Evolutionary conservation across 2,888 invertebrate genomes (phyloP).

Genomic region (Zelleria hepariella): DNA sequence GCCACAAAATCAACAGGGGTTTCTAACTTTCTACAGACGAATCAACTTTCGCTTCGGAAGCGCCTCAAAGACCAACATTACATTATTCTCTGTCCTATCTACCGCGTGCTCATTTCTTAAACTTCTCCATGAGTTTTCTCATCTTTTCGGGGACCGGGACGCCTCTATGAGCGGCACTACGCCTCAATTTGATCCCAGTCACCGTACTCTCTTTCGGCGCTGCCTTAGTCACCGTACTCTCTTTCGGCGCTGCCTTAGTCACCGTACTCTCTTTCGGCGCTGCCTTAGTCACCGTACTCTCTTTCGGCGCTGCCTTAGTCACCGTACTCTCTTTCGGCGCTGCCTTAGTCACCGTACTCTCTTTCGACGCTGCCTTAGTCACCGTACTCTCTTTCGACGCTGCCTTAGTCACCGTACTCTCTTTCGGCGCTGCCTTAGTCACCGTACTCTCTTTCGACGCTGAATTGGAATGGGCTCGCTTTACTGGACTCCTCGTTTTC

Average conservation of each 20-base stretch:
- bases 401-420: conserved; percentile 13
- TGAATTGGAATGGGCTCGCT: too few relatives aligned
- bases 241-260: conserved; percentile 17
- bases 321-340: conserved; percentile 3
- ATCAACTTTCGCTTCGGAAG: too few relatives aligned
- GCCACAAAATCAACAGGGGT: background rate
- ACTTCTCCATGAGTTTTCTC: conserved; percentile 37
- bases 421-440: background rate
- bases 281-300: background rate
- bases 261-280: conserved; percentile 6
- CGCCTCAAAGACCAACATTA: too few relatives aligned
- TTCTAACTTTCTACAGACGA: too few relatives aligned
- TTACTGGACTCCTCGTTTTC: background rate
- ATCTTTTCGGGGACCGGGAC: conserved; percentile 56
- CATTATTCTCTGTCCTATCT: background rate
- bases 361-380: background rate
- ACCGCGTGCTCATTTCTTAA: conserved; percentile 22
- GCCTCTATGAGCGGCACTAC: conserved; percentile 37
- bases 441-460: conserved; percentile 14
- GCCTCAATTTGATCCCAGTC: conserved; percentile 22
- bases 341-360: conserved; percentile 12
- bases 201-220: conserved; percentile 17
- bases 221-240: background rate
- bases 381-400: conserved; percentile 14
- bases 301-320: conserved; percentile 19